Base-by-base conservation (phyloP, 2,888 invertebrate species). In the Zaprionus bogoriensis region DNA sequence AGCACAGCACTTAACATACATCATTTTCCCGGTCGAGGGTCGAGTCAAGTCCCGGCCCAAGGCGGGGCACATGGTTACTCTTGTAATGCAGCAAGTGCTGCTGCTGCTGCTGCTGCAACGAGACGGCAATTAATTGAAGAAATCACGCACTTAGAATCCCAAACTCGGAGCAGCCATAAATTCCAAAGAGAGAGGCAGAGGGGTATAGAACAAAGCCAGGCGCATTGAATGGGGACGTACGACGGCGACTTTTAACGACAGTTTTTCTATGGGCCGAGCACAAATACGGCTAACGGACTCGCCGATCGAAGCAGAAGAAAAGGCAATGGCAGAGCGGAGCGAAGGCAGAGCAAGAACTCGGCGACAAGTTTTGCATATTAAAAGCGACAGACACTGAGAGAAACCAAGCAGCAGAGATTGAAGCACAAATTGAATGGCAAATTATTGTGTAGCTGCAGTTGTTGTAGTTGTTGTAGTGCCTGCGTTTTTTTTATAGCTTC, bases 81-180 rank as follows among this genome's bases (percentile, higher is more conserved):
- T 53, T 57, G 63, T 58, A 69, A 69, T 69, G 68, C 66, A 64
- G 55, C 61, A 60, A 59, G 51, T 59, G 47, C 57, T 58, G 60
- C 60, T 54, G 60, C 66, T 51, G 42, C n/a, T n/a, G n/a, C n/a
- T n/a, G n/a, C n/a, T n/a, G 12, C 32, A 61, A 53, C 61, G 68
- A 55, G 66, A 67, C 64, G 72, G 69, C 82, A 82, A 84, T 84
- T 82, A 82, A 85, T 82, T 82, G 79, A 82, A 82, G 71, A 82
- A 82, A 82, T 82, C 82, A 82, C 85, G 85, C 82, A 79, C 82
- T 74, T 67, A 45, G 60, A 64, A 72, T 51, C 63, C 72, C 73
- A 72, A 72, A 63, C 67, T 53, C 54, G 57, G 59, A 22, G 42
- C 51, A 51, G 23, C 47, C 61, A 68, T 74, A 74, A 72, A 72